Conservation (phyloP, 2,113 vertebrate species). For the Boulengeromyrus knoepffleri region DNA sequence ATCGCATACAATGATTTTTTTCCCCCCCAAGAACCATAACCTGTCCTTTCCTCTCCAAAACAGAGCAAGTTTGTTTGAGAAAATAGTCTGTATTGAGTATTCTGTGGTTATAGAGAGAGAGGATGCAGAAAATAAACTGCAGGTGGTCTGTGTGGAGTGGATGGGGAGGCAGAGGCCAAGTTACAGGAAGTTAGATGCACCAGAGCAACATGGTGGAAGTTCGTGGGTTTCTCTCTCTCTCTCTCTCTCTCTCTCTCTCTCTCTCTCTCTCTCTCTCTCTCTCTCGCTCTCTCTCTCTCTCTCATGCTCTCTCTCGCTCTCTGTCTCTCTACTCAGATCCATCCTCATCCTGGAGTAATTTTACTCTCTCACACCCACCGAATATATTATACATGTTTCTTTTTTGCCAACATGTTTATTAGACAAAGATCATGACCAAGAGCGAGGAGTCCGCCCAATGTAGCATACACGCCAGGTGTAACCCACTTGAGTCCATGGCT, state of each 20-base stretch:
- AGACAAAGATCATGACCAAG: background rate
- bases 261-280: background rate
- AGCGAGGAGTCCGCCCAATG: background rate
- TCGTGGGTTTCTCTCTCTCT: conserved; percentile 2
- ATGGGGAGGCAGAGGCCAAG: background rate
- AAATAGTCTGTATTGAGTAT: background rate
- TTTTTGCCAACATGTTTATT: background rate
- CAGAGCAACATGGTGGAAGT: background rate
- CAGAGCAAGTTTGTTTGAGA: background rate
- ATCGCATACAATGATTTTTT: background rate
- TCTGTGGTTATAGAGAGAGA: background rate
- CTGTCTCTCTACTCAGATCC: background rate
- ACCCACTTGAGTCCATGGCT: background rate
- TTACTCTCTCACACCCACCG: background rate
- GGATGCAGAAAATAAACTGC: background rate
- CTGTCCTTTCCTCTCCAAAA: background rate
- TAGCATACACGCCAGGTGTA: background rate
- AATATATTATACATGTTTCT: background rate
- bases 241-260: background rate
- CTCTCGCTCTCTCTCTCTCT: background rate
- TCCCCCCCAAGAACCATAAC: background rate
- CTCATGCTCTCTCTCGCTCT: background rate
- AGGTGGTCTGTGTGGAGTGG: background rate
- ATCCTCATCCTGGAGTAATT: background rate
- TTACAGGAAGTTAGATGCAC: conserved; percentile 6